Evolutionary conservation across 2,113 vertebrate species (phyloP), one percentile per base, ranked within the genome.

Genomic region (Odocoileus hemionus): DNA sequence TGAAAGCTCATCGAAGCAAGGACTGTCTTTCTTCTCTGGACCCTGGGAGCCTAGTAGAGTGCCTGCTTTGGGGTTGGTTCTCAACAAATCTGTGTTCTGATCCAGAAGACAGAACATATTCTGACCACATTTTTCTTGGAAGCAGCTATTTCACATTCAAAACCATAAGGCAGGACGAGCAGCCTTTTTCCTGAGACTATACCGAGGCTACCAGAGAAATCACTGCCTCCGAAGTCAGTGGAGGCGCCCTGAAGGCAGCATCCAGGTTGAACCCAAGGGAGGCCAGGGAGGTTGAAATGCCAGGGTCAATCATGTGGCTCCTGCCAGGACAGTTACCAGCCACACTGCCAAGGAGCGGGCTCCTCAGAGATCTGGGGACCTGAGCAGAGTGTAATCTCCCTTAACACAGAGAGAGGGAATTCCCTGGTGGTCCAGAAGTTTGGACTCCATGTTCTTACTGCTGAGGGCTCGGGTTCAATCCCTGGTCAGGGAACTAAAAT

Each of bases 41-140:
- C 30, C 33, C 55, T 43, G 33, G 7, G 47, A n/a, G 25, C 47
- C 74, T 15, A 26, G 6, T 4, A 86, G 55, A 50, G 57, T 12
- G 2, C 50, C 12, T 9, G 21, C 1, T 0, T 6, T 16, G 30
- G 10, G 7, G 8, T 6, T 80, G 39, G 9, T 7, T 7, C 11
- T 64, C 23, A 52, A 23, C 9, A 47, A 26, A 82, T 21, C 58
- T 76, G 5, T 17, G 9, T 58, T 52, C 52, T 25, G 45, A 45
- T 91, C 26, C 36, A 45, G 43, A 55, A 52, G 26, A 74, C 55
- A 67, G 82, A 70, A 39, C 2, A 26, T 9, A n/a, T 52, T 25
- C 45, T 76, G 78, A 55, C 30, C 60, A 43, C 17, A 5, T 26
- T 36, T n/a, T n/a, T n/a, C 61, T 95, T 83, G 60, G n/a, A 55